These are phyloP conservation scores for Todiramphus chloris DNA, from an alignment of 2,113 vertebrate species.

Conservation along the genomic window DNA sequence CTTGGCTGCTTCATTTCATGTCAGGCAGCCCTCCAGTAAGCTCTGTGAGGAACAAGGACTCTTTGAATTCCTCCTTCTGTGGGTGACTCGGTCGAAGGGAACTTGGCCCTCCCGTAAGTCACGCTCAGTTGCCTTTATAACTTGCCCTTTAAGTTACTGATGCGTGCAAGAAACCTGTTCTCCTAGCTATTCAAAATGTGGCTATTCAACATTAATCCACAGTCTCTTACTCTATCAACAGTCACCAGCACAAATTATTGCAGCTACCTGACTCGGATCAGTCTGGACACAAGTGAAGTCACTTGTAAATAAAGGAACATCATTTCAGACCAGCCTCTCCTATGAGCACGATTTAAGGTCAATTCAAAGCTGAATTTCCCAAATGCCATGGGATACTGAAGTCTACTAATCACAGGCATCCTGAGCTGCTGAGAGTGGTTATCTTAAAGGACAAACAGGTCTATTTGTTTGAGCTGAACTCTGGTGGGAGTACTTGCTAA, in stretches of 20 bases:
- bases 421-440: neutral
- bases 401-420: neutral
- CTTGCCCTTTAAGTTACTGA: conserved; percentile 17
- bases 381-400: neutral
- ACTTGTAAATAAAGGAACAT: neutral
- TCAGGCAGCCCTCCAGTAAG: neutral
- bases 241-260: neutral
- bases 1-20: neutral
- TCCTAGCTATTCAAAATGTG: conserved; percentile 1
- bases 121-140: conserved; percentile 37
- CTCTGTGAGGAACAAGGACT: neutral
- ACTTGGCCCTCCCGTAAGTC: neutral
- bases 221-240: neutral
- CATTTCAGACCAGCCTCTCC: neutral
- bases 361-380: neutral
- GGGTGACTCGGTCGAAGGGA: conserved; percentile 4
- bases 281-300: neutral
- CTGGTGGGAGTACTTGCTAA: neutral
- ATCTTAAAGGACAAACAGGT: neutral
- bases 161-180: conserved; percentile 42
- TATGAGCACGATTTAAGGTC: neutral
- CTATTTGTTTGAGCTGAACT: neutral
- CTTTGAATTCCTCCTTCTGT: neutral
- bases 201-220: neutral
- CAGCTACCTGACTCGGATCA: neutral